Conservation (phyloP, 2,888 invertebrate genomes). For the Arenicola marina region DNA sequence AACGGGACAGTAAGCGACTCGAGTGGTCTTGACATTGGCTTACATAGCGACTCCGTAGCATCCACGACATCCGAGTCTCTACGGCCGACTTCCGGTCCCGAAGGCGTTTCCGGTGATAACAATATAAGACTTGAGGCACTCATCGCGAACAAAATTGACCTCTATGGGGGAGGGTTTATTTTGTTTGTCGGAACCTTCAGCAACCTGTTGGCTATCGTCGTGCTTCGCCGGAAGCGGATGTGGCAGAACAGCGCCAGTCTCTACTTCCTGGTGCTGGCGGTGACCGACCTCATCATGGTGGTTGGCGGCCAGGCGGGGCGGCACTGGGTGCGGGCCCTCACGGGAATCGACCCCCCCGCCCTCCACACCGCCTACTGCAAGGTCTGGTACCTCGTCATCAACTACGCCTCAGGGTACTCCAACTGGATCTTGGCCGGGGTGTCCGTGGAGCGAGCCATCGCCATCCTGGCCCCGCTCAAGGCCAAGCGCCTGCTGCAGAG, state of each 20-base stretch:
- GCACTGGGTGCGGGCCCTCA: no score
- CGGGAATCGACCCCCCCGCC: no score
- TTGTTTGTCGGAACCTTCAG: background rate
- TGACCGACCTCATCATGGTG: background rate
- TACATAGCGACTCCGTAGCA: no score
- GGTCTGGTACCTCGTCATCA: background rate
- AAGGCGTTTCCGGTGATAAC: no score
- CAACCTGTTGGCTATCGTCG: background rate
- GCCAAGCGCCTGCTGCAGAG: no score
- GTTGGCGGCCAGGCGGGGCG: background rate
- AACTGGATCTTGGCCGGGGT: background rate
- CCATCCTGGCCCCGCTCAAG: background rate
- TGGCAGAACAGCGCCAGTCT: background rate
- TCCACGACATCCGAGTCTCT: no score
- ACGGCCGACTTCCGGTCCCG: no score
- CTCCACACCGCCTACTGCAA: background rate
- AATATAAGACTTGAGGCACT: no score
- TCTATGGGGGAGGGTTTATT: no score
- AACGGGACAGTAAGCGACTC: no score
- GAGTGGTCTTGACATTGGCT: no score
- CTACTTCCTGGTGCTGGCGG: background rate
- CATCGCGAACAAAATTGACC: no score
- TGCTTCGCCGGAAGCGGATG: background rate
- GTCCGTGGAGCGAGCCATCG: background rate
- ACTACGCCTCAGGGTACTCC: background rate